These are phyloP conservation scores for Drosophila greeni DNA, from an alignment of 2,888 invertebrate genomes.

Conservation along the genomic window DNA sequence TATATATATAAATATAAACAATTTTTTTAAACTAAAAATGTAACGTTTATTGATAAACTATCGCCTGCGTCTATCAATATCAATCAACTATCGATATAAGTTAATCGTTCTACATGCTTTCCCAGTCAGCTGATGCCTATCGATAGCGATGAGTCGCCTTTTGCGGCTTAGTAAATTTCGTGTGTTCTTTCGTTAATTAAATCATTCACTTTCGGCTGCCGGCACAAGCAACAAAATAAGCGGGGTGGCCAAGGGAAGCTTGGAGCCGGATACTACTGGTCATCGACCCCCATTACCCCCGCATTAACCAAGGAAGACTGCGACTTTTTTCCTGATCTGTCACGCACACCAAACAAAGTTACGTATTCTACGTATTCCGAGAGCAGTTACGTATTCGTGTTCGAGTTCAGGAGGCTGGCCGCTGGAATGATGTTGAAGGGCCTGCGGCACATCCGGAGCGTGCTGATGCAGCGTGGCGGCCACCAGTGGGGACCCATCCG, in stretches of 20 bases:
- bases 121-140: constrained; percentile 3
- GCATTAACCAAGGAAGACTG: neutral
- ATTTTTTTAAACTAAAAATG: constrained; percentile 16
- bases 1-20: constrained; percentile 6
- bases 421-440: constrained; percentile 62
- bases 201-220: constrained; percentile 11
- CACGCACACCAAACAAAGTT: constrained; percentile 40
- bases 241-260: constrained; percentile 3
- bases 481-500: constrained; percentile 41
- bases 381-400: constrained; percentile 58
- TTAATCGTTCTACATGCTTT: neutral
- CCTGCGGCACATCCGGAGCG: constrained; percentile 63
- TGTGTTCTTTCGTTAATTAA: constrained; percentile 24
- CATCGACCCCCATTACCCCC: neutral
- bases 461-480: constrained; percentile 65
- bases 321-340: constrained; percentile 1
- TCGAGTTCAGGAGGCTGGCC: constrained; percentile 42
- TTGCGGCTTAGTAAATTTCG: constrained; percentile 21
- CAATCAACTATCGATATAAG: constrained; percentile 1
- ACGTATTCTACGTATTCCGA: constrained; percentile 49
- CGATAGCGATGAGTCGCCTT: constrained; percentile 1
- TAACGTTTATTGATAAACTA: constrained; percentile 1
- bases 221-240: constrained; percentile 1
- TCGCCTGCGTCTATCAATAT: too few species aligned
- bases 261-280: neutral